Evolutionary conservation across 2,888 invertebrate genomes (phyloP).

Genomic region (Smittia aterrima): DNA sequence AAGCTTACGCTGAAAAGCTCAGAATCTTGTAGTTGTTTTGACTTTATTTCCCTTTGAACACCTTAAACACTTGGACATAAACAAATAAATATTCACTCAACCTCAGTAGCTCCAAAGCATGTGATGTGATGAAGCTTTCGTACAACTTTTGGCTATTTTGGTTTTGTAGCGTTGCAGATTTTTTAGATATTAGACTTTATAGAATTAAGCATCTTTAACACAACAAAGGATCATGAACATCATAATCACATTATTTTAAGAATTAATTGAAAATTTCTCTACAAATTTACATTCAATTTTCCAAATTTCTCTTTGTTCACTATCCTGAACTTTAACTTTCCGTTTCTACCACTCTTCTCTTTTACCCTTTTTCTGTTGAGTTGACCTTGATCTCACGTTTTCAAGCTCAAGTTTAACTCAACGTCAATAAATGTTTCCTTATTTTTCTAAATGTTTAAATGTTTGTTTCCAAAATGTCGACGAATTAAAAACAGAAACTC

Average conservation of each 20-base stretch:
- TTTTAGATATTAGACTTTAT: not conserved
- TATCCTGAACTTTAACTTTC: not conserved
- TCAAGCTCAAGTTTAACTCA: not conserved
- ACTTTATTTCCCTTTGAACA: not conserved
- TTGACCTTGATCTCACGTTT: not conserved
- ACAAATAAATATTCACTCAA: not conserved
- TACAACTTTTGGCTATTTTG: not conserved
- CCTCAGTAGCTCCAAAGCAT: not conserved
- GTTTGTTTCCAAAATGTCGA: not conserved
- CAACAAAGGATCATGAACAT: slow-evolving; percentile 1
- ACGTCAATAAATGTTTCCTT: not conserved
- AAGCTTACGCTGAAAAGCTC: not conserved
- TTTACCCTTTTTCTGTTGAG: not conserved
- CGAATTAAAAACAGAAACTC: slow-evolving; percentile 21
- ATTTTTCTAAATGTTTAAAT: slow-evolving; percentile 10
- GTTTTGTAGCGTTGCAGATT: not conserved
- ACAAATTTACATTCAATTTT: not conserved
- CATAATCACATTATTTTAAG: not conserved
- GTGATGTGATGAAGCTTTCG: not conserved
- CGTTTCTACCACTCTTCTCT: not conserved
- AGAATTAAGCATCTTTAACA: not conserved
- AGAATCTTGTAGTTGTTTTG: not conserved
- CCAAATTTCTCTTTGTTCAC: not conserved
- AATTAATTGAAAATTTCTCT: not conserved
- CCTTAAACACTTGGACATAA: not conserved